phyloP scores from a whole-genome alignment of 2,113 vertebrate species.

The Oreocharis arfaki region DNA sequence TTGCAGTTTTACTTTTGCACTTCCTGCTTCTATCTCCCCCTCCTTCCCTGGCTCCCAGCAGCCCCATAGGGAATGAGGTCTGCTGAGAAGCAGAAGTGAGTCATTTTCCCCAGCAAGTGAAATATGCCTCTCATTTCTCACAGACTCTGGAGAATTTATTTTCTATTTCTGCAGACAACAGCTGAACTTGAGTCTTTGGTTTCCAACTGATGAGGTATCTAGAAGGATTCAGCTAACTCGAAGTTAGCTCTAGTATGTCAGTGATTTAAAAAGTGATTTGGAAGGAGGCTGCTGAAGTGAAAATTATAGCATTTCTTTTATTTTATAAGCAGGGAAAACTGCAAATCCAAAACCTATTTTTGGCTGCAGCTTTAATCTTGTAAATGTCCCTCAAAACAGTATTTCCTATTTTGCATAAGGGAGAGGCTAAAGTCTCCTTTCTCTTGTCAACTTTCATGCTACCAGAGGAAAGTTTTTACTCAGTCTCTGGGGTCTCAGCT shows the following conservation, averaged over 20 bases:
- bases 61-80: not conserved
- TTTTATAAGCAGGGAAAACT: not conserved
- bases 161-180: not conserved
- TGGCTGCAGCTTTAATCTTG: not conserved
- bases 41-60: not conserved
- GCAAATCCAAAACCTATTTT: not conserved
- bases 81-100: not conserved
- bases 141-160: not conserved
- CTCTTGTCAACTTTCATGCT: not conserved
- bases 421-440: not conserved
- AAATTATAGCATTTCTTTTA: not conserved
- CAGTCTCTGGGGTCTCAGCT: not conserved
- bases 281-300: not conserved
- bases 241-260: not conserved
- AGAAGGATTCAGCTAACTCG: not conserved
- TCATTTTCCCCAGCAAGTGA: slow-evolving; percentile 5
- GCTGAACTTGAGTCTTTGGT: not conserved
- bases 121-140: not conserved
- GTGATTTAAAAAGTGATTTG: not conserved
- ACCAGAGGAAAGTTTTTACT: not conserved
- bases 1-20: not conserved
- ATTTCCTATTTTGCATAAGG: not conserved
- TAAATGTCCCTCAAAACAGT: not conserved
- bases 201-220: not conserved
- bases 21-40: not conserved